Evolutionary conservation across 2,113 vertebrate species (phyloP), one percentile per base, ranked within the genome.

Genomic region (Dasyornis broadbenti): DNA sequence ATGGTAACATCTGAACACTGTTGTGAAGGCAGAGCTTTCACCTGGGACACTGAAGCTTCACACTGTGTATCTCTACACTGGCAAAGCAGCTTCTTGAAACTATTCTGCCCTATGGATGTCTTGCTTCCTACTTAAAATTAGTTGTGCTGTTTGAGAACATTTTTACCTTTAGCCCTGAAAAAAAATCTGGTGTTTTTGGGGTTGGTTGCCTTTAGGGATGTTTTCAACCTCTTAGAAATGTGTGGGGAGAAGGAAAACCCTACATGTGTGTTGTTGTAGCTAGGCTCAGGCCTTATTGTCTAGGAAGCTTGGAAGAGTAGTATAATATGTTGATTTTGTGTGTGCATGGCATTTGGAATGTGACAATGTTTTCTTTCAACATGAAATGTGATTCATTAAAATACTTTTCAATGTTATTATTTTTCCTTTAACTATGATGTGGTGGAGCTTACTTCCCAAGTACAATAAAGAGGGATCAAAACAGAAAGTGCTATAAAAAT

Each of bases 401-500:
- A 57, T 64, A 37, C 17, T 86, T 60, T 26, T 60, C 28, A 11
- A 42, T 59, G 50, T 66, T 91, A 37, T 73, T 79, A 53, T 90
- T 85, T 76, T 92, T 81, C 33, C 11, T 87, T 65, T 61, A 61
- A 45, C 28, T 49, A 7, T 61, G 23, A 40, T 65, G 28, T 37
- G 39, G 20, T 87, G 13, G 53, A 85, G 42, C 35, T 92, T 71
- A 39, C 45, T 52, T 89, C 49, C 39, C 35, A 72, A 54, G 53
- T 76, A 60, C 26, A 77, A 76, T 89, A 92, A 95, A 89, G 26
- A 86, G 10, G 66, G 40, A 63, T 69, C 47, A 91, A 93, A 96
- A 27, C 69, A 76, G 22, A 77, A 93, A 94, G 33, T 80, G 49
- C 31, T 83, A 44, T 70, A 64, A 88, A 77, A 73, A 76, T 85